Evolutionary conservation across 1,140 invertebrate genomes (phyloP).

Genomic region (Bombus sibiricus): DNA sequence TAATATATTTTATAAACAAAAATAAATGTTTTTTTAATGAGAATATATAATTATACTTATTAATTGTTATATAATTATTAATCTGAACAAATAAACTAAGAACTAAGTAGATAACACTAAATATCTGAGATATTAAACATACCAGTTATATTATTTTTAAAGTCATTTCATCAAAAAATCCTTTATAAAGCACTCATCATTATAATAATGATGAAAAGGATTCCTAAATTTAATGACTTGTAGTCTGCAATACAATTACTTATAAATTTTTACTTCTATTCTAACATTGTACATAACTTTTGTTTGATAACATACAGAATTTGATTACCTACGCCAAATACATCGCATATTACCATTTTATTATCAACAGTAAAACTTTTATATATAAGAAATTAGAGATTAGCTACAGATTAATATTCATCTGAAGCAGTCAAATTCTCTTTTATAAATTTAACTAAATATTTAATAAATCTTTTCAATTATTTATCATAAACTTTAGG

Average conservation of each 20-base stretch:
- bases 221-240: not conserved
- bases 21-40: not conserved
- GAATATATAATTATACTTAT: not conserved
- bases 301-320: not conserved
- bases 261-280: not conserved
- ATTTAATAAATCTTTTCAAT: not conserved
- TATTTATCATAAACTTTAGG: not conserved
- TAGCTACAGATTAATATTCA: slow-evolving; percentile 5
- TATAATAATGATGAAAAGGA: slow-evolving; percentile 11
- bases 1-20: not conserved
- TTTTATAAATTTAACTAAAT: not conserved
- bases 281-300: not conserved
- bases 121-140: not conserved
- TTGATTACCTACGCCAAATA: slow-evolving; percentile 1
- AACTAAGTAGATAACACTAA: not conserved
- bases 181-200: slow-evolving; percentile 25
- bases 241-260: not conserved
- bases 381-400: not conserved
- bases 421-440: slow-evolving; percentile 20
- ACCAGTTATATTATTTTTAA: not conserved
- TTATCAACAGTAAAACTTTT: not conserved
- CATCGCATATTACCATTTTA: slow-evolving; percentile 3
- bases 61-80: not conserved
- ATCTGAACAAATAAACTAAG: not conserved
- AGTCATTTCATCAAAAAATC: not conserved